Base-by-base conservation (phyloP, 92 coral and sea anemone species). In the Meandrina meandrites region DNA sequence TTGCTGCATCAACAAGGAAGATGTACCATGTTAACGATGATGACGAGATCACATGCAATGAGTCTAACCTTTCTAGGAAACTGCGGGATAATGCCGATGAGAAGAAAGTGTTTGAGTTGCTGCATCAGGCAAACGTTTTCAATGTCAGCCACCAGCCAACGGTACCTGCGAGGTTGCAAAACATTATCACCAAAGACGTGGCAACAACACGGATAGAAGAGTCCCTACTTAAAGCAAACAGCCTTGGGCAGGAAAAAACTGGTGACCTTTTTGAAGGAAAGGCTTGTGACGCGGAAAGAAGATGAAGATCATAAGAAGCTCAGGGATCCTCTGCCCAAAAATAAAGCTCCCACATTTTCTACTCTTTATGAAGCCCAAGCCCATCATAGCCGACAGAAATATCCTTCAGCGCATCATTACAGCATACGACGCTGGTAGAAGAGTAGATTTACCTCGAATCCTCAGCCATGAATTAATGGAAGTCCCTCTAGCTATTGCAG, bases 91-190 rank as follows among this genome's bases (percentile, higher is more conserved):
- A 47, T 30, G 10, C 75, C n/a, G 75, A 79, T 27, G 92, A 81
- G 28, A 84, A 85, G 76, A 60, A 24, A 75, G 77, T 64, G 84
- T 72, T 81, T 66, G 78, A 40, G 75, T 64, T 51, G 92, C 76
- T 85, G 89, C 82, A 78, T 67, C 67, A 51, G 60, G 67, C 28
- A 4, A 60, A 60, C 11, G 67, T 60, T 60, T 22, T 60, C 67
- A 60, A 60, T 21, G 67, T 48, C 82, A 77, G 27, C 51, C 40
- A 77, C 50, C 81, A n/a, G n/a, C 2, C 35, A 48, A 53, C 48
- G 12, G 66, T 75, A 79, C 89, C 42, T 51, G 62, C 71, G 79
- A 62, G 58, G 27, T 60, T 60, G 67, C 67, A 60, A 16, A 21
- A 60, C 67, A 60, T 21, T 1, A 16, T 60, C 24, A 51, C 58